These are phyloP conservation scores for Darevskia mixta DNA, from an alignment of 2,797 vertebrate genomes.

Conservation along the genomic window DNA sequence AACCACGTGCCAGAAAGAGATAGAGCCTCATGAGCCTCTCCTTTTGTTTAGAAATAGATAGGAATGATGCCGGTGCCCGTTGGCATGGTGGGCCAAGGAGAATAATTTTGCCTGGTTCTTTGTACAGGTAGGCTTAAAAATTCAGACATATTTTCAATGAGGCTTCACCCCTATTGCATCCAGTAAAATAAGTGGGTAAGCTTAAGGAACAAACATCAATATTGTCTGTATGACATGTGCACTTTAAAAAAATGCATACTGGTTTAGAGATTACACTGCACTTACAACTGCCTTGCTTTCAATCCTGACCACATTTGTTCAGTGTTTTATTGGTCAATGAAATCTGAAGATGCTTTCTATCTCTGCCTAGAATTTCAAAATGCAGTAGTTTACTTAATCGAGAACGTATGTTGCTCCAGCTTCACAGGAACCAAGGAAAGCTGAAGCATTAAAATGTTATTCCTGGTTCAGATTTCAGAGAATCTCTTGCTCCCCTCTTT, in stretches of 20 bases:
- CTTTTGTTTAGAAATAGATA: background rate
- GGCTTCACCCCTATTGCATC: background rate
- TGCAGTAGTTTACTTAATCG: background rate
- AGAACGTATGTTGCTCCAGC: background rate
- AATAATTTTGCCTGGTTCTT: background rate
- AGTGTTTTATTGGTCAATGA: constrained; percentile 1
- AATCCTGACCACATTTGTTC: background rate
- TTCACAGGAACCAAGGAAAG: background rate
- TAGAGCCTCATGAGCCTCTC: too few species aligned
- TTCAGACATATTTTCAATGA: background rate
- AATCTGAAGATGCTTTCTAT: background rate
- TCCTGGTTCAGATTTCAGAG: background rate
- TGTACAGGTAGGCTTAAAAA: background rate
- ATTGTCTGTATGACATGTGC: background rate
- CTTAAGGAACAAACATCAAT: background rate
- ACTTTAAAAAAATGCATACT: background rate
- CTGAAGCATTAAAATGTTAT: background rate
- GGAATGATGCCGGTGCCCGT: background rate
- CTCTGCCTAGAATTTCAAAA: background rate
- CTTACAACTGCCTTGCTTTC: background rate
- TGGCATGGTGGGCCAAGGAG: background rate
- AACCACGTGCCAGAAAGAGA: background rate
- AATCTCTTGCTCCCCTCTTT: background rate
- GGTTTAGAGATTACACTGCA: background rate
- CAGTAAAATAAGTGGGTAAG: background rate